A percentile compares a stretch with the other conserved stretches of the same genome.
Evolutionary conservation across 2,888 invertebrate genomes (phyloP).

Genomic region (Maniola hyperantus): DNA sequence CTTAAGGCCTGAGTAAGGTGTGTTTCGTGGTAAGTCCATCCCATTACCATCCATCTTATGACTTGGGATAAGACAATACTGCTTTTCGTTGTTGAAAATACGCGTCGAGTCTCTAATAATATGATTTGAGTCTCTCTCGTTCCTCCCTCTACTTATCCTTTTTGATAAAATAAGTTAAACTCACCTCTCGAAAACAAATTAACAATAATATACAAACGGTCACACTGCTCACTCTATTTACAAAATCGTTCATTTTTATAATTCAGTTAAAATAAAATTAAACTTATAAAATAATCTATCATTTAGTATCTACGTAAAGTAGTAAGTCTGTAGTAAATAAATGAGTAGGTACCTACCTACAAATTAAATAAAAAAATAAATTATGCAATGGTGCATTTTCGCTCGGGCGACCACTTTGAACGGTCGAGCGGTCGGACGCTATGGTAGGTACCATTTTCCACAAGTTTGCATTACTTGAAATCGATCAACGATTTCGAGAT

Average conservation of each 20-base stretch:
- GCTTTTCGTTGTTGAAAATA: too few relatives aligned
- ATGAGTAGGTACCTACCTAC: too few relatives aligned
- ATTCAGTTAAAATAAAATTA: neutral
- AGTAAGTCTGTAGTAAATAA: neutral
- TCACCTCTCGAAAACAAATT: constrained; percentile 16
- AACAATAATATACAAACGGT: constrained; percentile 1
- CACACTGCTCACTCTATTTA: neutral
- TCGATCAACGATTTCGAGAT: too few relatives aligned
- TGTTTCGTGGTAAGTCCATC: too few relatives aligned
- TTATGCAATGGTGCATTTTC: neutral
- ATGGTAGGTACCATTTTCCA: too few relatives aligned
- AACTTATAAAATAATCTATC: neutral
- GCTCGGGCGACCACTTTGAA: neutral
- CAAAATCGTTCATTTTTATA: neutral
- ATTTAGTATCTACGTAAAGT: neutral
- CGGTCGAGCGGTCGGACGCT: too few relatives aligned
- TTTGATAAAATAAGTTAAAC: neutral
- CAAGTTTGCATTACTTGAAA: too few relatives aligned
- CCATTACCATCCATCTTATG: too few relatives aligned
- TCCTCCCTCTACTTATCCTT: neutral
- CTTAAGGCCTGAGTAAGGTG: too few relatives aligned
- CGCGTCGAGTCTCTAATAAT: too few relatives aligned
- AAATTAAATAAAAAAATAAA: neutral
- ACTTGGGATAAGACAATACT: too few relatives aligned
- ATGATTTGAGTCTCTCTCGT: neutral